Base-by-base conservation (phyloP, 1,140 invertebrate genomes). In the Cydia splendana region DNA sequence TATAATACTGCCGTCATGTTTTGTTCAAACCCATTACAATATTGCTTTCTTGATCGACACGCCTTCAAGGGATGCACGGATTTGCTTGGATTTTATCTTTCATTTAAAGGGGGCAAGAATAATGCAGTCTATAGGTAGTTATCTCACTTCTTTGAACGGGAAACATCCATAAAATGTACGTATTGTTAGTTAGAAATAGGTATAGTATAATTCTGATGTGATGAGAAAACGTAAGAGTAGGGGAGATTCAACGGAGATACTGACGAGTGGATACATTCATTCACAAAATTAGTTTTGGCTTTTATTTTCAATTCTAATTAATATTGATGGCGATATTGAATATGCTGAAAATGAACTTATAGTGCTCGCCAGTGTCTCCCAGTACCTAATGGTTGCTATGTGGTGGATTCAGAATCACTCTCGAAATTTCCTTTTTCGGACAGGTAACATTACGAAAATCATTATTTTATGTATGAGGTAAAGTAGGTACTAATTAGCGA, bases 11-110 rank as follows among this genome's bases (percentile, higher is more conserved):
- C 38, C 6, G 6, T 38, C 67, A 10, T 42, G 67, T 74, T 75
- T 65, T 45, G 48, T 76, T 69, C 15, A 78, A 78, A 75, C 48
- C 79, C 79, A 82, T 82, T 78, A 82, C 79, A 76, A 77, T 80
- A 80, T 82, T 80, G 53, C 74, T 75, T 74, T 74, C 76, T 75
- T 53, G 51, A 65, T 77, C 76, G 77, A 76, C 76, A 80, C 76
- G 77, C 77, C 67, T 80, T 28, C 76, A 13, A 48, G 75, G 67
- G 67, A 45, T 78, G 76, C 74, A 81, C 65, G 65, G 51, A 75
- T 67, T 75, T 76, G 76, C 80, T 78, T 83, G 79, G 77, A 75
- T 79, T 73, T 57, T 75, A 74, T 76, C 78, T 79, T 30, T 38
- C 65, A 38, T 34, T 24, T 24, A 24, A 62, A 62, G 20, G 57